Percentiles rank a stretch among this genome's conserved stretches.
Conservation (phyloP, 2,888 invertebrate species). For the Tenthredo mesomela region DNA sequence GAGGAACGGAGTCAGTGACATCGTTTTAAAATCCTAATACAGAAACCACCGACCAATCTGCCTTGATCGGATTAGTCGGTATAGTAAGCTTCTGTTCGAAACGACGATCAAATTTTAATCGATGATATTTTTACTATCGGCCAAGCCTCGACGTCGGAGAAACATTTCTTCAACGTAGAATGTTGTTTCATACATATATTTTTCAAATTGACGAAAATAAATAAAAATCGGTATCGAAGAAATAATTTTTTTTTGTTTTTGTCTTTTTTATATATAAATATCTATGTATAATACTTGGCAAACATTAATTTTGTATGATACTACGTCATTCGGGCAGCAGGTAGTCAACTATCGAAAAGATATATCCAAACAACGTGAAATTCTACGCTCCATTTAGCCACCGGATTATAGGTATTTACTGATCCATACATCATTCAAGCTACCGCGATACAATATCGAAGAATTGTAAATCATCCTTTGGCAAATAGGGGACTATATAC, state of each 20-base stretch:
- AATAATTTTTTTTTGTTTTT: too few relatives aligned
- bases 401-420: slow-evolving; percentile 47
- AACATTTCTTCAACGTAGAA: background rate
- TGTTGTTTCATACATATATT: background rate
- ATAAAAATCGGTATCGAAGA: background rate
- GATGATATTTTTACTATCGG: background rate
- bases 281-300: background rate
- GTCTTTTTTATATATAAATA: too few relatives aligned
- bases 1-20: background rate
- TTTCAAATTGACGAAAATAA: background rate
- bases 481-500: slow-evolving; percentile 53
- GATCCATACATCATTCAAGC: slow-evolving; percentile 52
- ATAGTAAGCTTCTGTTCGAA: background rate
- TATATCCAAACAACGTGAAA: slow-evolving; percentile 6
- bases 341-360: slow-evolving; percentile 8
- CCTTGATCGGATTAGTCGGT: background rate
- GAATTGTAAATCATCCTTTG: slow-evolving; percentile 47
- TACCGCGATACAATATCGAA: slow-evolving; percentile 49
- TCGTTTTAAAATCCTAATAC: background rate
- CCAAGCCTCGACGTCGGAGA: background rate
- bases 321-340: background rate
- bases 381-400: slow-evolving; percentile 45
- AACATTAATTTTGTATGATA: background rate
- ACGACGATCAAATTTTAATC: background rate
- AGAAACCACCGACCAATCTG: background rate